Conservation (phyloP, 2,797 vertebrate genomes). For the Phalloptychus januarius region DNA sequence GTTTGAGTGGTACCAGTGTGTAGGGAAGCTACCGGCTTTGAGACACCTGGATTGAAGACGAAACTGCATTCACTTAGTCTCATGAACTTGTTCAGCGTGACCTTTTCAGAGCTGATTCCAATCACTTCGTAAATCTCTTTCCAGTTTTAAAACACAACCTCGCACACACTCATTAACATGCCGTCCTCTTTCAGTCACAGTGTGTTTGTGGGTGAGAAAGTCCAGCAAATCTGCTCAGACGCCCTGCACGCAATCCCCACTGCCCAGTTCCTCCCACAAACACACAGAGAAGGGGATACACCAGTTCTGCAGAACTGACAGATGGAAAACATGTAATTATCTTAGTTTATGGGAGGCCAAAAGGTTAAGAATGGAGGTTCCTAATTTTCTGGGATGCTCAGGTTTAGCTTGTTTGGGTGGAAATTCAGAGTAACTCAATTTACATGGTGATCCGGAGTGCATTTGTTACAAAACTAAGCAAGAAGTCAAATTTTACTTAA, state of each 20-base stretch:
- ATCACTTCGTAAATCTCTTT: conserved; percentile 63
- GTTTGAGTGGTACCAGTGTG: conserved; percentile 24
- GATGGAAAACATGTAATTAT: conserved; percentile 50
- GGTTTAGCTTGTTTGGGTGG: conserved; percentile 28
- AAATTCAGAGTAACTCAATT: conserved; percentile 20
- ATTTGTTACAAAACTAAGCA: conserved; percentile 4
- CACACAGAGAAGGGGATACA: conserved; percentile 44
- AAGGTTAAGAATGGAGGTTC: conserved; percentile 50
- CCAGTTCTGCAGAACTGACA: conserved; percentile 36
- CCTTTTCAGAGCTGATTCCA: conserved; percentile 62
- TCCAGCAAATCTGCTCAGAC: conserved; percentile 46
- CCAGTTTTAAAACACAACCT: conserved; percentile 53
- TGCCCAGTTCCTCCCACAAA: conserved; percentile 34
- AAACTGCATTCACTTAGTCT: conserved; percentile 36
- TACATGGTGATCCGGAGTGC: neutral
- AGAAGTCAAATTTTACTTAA: conserved; percentile 4
- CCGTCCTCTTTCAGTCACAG: conserved; percentile 39
- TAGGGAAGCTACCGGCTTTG: conserved; percentile 39
- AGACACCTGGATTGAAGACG: conserved; percentile 48
- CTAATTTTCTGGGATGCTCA: conserved; percentile 39
- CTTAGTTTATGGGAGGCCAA: conserved; percentile 46
- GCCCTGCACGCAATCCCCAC: conserved; percentile 14
- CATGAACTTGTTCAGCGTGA: conserved; percentile 42
- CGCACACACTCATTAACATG: conserved; percentile 57
- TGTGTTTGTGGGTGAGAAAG: conserved; percentile 55